Conservation (phyloP, 35 echinoderm and acorn worm species). For the Diadema setosum region DNA sequence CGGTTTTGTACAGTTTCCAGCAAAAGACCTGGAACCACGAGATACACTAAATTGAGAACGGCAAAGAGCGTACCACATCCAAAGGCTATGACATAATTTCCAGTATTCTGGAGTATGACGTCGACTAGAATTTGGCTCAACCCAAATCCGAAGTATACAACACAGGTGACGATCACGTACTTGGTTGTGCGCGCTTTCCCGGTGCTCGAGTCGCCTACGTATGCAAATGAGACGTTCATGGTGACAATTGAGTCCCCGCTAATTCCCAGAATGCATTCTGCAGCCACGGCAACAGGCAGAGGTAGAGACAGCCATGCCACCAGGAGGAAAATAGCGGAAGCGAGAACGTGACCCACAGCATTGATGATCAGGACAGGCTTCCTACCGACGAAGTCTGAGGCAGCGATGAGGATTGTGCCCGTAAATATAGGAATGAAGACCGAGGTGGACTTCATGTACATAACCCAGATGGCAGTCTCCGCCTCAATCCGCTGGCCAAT, state of each 20-base stretch:
- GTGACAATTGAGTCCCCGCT: conserved; percentile 1
- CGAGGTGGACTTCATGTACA: conserved; percentile 45
- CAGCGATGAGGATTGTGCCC: not conserved
- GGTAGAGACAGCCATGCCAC: conserved; percentile 1
- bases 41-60: conserved; percentile 9
- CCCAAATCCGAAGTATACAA: conserved; percentile 24
- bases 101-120: conserved; percentile 12
- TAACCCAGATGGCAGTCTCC: conserved; percentile 47
- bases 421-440: conserved; percentile 19
- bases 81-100: conserved; percentile 4
- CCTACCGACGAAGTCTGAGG: conserved; percentile 28
- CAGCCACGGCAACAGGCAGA: not conserved
- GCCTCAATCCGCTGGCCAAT: conserved; percentile 24
- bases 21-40: not conserved
- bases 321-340: not conserved
- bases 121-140: conserved; percentile 6
- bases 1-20: not conserved
- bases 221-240: not conserved
- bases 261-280: conserved; percentile 23
- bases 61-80: not conserved
- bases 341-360: conserved; percentile 8
- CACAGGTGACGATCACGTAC: not conserved
- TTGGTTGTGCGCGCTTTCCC: not conserved
- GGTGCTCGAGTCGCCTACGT: conserved; percentile 7
- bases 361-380: conserved; percentile 47